Percentiles rank a stretch among this genome's conserved stretches.
phyloP scores from a whole-genome alignment of 2,797 vertebrate species.

The Dermochelys coriacea region DNA sequence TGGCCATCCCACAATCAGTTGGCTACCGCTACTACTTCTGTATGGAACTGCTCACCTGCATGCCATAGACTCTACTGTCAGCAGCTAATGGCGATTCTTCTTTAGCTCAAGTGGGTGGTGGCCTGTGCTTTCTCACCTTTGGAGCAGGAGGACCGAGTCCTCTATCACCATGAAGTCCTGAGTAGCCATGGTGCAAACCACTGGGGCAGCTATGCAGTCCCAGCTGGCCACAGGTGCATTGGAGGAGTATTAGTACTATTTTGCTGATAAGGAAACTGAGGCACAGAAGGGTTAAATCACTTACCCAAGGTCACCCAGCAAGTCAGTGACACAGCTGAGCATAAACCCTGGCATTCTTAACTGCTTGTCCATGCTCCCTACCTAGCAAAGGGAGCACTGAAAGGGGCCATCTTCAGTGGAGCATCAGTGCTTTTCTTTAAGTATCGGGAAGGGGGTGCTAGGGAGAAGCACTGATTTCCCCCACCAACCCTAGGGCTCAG shows the following conservation, averaged over 20 bases:
- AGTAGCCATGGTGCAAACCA: background rate
- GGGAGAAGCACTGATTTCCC: conserved; percentile 26
- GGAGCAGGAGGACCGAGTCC: background rate
- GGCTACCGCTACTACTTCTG: background rate
- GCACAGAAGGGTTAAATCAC: background rate
- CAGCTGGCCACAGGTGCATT: background rate
- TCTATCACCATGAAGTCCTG: background rate
- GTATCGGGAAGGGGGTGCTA: background rate
- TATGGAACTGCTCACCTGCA: background rate
- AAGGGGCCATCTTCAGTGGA: background rate
- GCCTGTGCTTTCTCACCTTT: background rate
- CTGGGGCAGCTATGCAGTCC: background rate
- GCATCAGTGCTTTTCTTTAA: background rate
- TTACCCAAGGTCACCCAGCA: background rate
- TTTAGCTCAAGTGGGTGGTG: background rate
- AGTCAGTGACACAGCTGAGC: background rate
- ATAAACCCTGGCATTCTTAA: background rate
- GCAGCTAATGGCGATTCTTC: background rate
- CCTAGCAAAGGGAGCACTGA: background rate
- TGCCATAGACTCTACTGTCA: background rate
- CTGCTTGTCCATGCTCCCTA: background rate
- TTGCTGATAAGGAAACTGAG: background rate
- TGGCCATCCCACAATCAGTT: background rate
- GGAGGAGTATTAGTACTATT: background rate
- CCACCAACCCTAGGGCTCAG: rapidly evolving